These are phyloP conservation scores for Chlamydotis undulata DNA, from an alignment of 2,113 vertebrate genomes.

Conservation along the genomic window DNA sequence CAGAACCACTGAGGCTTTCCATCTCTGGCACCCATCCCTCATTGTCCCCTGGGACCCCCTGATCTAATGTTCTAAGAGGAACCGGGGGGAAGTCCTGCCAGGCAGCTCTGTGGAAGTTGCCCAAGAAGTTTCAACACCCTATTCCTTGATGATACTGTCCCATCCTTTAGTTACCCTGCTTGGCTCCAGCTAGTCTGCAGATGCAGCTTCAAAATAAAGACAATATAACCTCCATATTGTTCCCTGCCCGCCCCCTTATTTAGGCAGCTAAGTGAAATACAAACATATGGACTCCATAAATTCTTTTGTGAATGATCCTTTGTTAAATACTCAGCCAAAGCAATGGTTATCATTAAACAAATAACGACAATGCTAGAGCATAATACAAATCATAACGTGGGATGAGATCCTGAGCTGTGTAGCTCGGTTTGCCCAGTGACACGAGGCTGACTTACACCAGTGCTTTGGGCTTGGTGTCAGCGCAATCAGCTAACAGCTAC, in stretches of 20 bases:
- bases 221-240: not conserved
- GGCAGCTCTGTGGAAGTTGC: conserved; percentile 28
- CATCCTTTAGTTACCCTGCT: conserved; percentile 21
- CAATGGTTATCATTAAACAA: conserved; percentile 38
- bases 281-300: conserved; percentile 45
- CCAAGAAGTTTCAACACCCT: conserved; percentile 44
- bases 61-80: not conserved
- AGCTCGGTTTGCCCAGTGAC: not conserved
- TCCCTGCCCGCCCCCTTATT: not conserved
- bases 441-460: not conserved
- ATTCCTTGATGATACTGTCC: conserved; percentile 15
- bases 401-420: not conserved
- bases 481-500: not conserved
- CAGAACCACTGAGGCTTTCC: not conserved
- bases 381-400: not conserved
- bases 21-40: not conserved
- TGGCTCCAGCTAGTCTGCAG: conserved; percentile 55
- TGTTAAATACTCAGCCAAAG: conserved; percentile 6
- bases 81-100: conserved; percentile 4
- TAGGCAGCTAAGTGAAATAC: conserved; percentile 16
- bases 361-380: not conserved
- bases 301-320: not conserved
- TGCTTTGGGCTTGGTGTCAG: not conserved
- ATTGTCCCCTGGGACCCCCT: not conserved
- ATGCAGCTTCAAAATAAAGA: conserved; percentile 23